These are phyloP conservation scores for Trididemnum clinides DNA, from an alignment of 23 tunicate genomes.

Conservation along the genomic window DNA sequence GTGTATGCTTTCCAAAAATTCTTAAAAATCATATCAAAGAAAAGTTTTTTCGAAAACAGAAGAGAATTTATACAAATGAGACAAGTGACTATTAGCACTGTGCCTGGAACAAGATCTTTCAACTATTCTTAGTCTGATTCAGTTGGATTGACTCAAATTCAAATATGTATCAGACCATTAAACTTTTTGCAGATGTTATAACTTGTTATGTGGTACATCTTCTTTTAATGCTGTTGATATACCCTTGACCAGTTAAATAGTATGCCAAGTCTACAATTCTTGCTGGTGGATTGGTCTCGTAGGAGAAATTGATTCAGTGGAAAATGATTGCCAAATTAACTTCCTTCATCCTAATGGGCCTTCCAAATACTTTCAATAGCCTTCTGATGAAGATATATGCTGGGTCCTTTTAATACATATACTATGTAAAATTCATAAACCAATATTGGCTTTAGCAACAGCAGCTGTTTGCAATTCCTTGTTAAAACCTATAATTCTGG, in stretches of 20 bases:
- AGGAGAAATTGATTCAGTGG: not conserved
- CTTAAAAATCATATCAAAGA: not conserved
- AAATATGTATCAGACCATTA: not conserved
- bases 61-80: not conserved
- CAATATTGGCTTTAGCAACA: not conserved
- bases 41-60: not conserved
- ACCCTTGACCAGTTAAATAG: not conserved
- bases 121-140: not conserved
- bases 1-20: constrained; percentile 12
- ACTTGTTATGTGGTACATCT: not conserved
- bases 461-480: not conserved
- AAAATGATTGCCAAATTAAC: not conserved
- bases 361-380: not conserved
- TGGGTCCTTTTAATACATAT: not conserved
- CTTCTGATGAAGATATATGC: constrained; percentile 10
- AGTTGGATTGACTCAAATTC: constrained; percentile 1
- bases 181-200: not conserved
- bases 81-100: not conserved
- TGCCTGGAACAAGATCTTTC: constrained; percentile 9
- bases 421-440: constrained; percentile 5
- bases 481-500: not conserved
- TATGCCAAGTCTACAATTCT: constrained; percentile 1
- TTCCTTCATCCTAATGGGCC: constrained; percentile 7
- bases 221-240: not conserved
- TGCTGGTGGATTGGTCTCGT: constrained; percentile 14